These are phyloP conservation scores for Pantala flavescens DNA, from an alignment of 1,140 invertebrate species.

Conservation along the genomic window DNA sequence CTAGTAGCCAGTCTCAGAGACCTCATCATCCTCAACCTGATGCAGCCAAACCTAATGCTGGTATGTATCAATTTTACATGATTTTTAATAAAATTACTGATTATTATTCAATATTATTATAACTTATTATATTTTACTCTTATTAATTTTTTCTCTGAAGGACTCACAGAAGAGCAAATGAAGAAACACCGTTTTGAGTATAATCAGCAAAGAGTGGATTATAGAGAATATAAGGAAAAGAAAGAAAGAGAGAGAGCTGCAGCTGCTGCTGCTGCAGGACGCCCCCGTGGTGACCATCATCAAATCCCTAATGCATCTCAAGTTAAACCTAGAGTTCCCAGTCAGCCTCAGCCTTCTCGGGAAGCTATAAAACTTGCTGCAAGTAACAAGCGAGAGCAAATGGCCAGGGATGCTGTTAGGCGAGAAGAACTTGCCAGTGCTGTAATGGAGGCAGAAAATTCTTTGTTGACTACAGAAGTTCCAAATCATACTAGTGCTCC, in stretches of 20 bases:
- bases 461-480: not conserved
- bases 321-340: slow-evolving; percentile 26
- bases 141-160: slow-evolving; percentile 12
- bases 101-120: no score
- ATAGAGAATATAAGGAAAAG: slow-evolving; percentile 44
- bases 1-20: not conserved
- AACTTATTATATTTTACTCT: not conserved
- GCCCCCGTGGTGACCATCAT: slow-evolving; percentile 14
- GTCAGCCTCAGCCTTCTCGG: slow-evolving; percentile 10
- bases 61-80: not conserved
- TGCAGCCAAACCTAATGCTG: not conserved
- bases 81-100: no score
- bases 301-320: slow-evolving; percentile 22
- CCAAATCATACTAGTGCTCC: not conserved
- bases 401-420: not conserved
- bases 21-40: not conserved
- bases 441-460: not conserved
- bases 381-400: slow-evolving; percentile 24
- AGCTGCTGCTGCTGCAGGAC: slow-evolving; percentile 15
- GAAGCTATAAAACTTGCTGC: slow-evolving; percentile 24
- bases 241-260: slow-evolving; percentile 36
- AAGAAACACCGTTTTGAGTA: slow-evolving; percentile 11
- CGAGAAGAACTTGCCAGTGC: not conserved
- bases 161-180: slow-evolving; percentile 18
- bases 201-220: slow-evolving; percentile 22